Conservation (phyloP, 2,113 vertebrate genomes). For the Anolis carolinensis region DNA sequence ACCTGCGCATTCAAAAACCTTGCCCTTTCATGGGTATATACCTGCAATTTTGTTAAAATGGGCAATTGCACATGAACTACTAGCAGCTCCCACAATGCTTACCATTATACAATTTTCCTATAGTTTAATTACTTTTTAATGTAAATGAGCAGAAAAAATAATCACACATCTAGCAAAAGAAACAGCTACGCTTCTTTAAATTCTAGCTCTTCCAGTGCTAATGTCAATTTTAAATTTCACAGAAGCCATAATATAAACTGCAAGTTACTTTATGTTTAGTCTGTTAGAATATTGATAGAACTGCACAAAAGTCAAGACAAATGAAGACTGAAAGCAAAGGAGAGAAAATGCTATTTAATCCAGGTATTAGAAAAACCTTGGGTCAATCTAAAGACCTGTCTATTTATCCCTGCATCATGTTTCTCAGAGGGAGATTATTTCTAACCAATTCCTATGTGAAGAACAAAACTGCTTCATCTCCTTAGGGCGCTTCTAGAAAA, state of each 20-base stretch:
- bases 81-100: not conserved
- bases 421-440: not conserved
- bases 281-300: conserved; percentile 47
- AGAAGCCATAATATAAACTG: conserved; percentile 20
- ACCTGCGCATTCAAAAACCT: conserved; percentile 58
- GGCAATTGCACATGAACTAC: conserved; percentile 33
- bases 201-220: conserved; percentile 47
- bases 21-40: conserved; percentile 56
- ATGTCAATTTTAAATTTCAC: conserved; percentile 50
- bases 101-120: conserved; percentile 21
- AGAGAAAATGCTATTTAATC: conserved; percentile 33
- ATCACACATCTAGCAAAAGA: conserved; percentile 27
- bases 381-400: not conserved
- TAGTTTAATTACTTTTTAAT: conserved; percentile 45
- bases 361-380: not conserved
- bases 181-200: conserved; percentile 36
- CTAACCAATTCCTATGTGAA: not conserved
- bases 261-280: conserved; percentile 51
- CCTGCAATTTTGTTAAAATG: conserved; percentile 63
- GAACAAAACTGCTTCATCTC: not conserved
- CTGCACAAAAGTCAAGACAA: conserved; percentile 60
- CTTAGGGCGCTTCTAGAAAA: too few species aligned
- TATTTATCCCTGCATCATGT: not conserved
- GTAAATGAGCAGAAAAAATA: conserved; percentile 51
- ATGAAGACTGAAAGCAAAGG: conserved; percentile 51